phyloP scores from a whole-genome alignment of 2,113 vertebrate species.

The Oenanthe oenanthe region DNA sequence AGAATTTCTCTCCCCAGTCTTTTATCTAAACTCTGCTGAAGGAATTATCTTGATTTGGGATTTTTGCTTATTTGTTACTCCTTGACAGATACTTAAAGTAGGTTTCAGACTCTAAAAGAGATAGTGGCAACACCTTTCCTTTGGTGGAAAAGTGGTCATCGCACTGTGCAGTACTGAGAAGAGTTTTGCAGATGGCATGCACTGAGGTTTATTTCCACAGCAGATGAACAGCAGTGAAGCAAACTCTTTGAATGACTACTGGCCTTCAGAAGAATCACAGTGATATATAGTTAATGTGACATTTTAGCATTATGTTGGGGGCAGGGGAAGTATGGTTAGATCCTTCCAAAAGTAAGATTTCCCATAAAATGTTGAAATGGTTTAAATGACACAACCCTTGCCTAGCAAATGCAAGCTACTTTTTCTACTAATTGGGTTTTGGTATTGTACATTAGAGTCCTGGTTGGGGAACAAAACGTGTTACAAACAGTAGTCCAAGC shows the following conservation, averaged over 20 bases:
- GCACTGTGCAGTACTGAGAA: neutral
- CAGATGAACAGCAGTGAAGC: neutral
- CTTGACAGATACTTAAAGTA: neutral
- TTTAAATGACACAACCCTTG: neutral
- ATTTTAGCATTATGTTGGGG: neutral
- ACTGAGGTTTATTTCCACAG: neutral
- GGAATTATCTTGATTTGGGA: neutral
- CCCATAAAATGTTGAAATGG: neutral
- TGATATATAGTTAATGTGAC: neutral
- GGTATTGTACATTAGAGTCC: fast-evolving
- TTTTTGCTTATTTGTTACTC: neutral
- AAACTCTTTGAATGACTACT: neutral
- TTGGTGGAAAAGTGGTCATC: neutral
- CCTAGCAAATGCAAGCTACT: neutral
- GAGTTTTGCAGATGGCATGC: neutral
- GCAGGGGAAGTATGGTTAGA: neutral
- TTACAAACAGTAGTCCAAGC: neutral
- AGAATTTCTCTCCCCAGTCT: neutral
- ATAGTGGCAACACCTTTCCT: neutral
- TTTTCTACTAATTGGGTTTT: neutral
- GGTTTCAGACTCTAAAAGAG: neutral
- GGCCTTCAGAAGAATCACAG: neutral
- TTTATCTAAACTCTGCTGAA: neutral
- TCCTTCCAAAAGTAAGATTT: neutral
- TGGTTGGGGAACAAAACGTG: neutral